Percentiles rank a stretch among this genome's conserved stretches.
Conservation (phyloP, 1,140 invertebrate species). For the Formica exsecta region DNA sequence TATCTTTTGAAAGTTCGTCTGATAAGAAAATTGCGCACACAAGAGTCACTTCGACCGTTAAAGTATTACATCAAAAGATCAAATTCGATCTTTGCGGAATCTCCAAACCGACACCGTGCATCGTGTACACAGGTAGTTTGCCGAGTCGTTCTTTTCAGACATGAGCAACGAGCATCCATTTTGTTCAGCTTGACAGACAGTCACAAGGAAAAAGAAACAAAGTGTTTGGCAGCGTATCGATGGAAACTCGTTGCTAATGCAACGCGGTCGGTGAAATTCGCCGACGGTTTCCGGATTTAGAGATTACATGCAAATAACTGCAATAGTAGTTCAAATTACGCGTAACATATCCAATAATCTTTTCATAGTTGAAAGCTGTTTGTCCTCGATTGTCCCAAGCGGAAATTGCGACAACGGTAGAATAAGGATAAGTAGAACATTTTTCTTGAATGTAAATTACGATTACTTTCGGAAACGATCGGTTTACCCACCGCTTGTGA, state of each 20-base stretch:
- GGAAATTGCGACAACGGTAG: not conserved
- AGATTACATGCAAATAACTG: slow-evolving; percentile 3
- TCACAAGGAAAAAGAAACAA: slow-evolving; percentile 62
- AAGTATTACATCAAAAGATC: not conserved
- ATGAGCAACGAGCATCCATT: slow-evolving; percentile 62
- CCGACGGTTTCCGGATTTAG: slow-evolving; percentile 24
- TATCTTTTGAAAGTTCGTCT: not conserved
- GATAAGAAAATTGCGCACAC: not conserved
- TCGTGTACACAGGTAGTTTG: slow-evolving; percentile 69
- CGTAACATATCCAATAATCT: not conserved
- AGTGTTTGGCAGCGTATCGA: slow-evolving; percentile 49
- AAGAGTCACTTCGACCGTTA: not conserved
- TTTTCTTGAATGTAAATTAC: not conserved
- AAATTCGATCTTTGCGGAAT: not conserved
- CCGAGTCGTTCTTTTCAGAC: slow-evolving; percentile 59
- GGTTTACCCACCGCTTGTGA: slow-evolving; percentile 19
- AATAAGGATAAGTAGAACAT: not conserved
- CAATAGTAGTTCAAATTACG: not conserved
- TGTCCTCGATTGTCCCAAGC: not conserved
- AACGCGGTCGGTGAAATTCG: slow-evolving; percentile 41
- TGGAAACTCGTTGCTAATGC: slow-evolving; percentile 59
- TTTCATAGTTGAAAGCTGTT: not conserved
- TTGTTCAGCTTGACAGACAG: slow-evolving; percentile 56
- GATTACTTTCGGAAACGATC: not conserved
- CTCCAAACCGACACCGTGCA: slow-evolving; percentile 62